Percentiles rank a stretch among this genome's conserved stretches.
phyloP scores from a whole-genome alignment of 2,888 invertebrate species.

The Oxycera nigricornis region DNA sequence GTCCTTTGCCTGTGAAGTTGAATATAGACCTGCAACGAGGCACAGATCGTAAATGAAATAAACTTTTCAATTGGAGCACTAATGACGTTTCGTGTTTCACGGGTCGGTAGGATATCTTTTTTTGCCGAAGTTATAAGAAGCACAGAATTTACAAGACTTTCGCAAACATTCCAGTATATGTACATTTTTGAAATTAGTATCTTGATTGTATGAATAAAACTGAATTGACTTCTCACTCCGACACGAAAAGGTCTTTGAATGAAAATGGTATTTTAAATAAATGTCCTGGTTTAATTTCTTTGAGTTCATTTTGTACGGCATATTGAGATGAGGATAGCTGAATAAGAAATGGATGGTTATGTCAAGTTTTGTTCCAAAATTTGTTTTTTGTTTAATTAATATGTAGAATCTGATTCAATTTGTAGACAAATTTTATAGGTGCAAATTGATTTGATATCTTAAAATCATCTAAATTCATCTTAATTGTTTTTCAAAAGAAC shows the following conservation, averaged over 20 bases:
- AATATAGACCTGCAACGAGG: neutral
- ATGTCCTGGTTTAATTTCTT: neutral
- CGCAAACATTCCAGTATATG: neutral
- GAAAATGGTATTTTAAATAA: neutral
- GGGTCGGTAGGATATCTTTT: too few relatives aligned
- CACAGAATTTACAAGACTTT: neutral
- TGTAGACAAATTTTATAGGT: too few relatives aligned
- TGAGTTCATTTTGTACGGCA: too few relatives aligned
- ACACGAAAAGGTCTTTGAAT: neutral
- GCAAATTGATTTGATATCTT: too few relatives aligned
- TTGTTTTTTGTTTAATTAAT: too few relatives aligned
- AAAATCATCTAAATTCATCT: too few relatives aligned
- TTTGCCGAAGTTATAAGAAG: conserved; percentile 25
- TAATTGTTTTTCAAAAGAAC: too few relatives aligned
- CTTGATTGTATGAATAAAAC: neutral
- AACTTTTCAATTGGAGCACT: conserved; percentile 24
- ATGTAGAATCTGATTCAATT: too few relatives aligned
- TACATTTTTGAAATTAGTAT: neutral
- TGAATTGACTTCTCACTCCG: neutral
- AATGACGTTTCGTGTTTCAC: conserved; percentile 35
- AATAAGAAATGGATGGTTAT: too few relatives aligned
- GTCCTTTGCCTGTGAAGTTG: too few relatives aligned
- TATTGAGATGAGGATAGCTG: too few relatives aligned
- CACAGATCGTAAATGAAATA: conserved; percentile 25
- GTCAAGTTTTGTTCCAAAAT: too few relatives aligned